These are phyloP conservation scores for Eristalis intricaria DNA, from an alignment of 2,888 invertebrate species.

Conservation along the genomic window DNA sequence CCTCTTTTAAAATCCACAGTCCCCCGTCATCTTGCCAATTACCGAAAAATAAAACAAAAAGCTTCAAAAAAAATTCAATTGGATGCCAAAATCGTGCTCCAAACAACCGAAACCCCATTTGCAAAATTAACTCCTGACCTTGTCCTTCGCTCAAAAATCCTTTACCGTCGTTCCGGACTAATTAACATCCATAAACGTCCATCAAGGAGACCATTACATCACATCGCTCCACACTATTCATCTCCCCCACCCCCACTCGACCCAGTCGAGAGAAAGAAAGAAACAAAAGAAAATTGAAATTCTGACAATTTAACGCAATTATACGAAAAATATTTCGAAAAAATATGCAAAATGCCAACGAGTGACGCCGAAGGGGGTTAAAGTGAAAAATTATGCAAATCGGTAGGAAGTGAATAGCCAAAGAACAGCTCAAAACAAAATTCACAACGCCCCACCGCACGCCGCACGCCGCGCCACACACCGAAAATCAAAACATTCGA, in stretches of 20 bases:
- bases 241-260: neutral
- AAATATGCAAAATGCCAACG: neutral
- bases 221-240: neutral
- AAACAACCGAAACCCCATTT: neutral
- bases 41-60: no score
- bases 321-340: neutral
- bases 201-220: slow-evolving; percentile 15
- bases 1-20: no score
- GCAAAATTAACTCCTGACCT: neutral
- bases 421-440: slow-evolving; percentile 13
- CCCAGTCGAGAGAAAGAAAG: neutral
- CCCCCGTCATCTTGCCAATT: no score
- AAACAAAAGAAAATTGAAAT: neutral
- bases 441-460: neutral
- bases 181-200: neutral
- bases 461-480: neutral
- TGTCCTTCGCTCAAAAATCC: neutral
- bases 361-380: neutral
- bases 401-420: slow-evolving; percentile 25
- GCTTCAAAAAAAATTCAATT: no score
- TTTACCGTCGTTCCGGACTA: neutral
- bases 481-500: slow-evolving; percentile 21
- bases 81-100: no score
- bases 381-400: slow-evolving; percentile 26
- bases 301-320: slow-evolving; percentile 15